Conservation (phyloP, 2,113 vertebrate genomes). For the Gasterosteus aculeatus region DNA sequence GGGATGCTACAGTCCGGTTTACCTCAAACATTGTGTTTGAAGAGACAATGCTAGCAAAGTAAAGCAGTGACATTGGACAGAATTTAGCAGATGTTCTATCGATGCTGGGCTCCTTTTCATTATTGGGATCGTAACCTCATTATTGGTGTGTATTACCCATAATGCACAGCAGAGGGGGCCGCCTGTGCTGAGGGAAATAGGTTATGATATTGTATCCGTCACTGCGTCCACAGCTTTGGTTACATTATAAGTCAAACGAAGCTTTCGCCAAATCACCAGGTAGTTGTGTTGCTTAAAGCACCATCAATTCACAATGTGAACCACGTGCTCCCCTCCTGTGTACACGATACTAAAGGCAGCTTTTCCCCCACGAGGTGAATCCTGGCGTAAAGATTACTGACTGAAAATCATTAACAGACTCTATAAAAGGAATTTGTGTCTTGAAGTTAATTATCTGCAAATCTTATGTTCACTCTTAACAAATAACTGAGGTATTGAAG, state of each 20-base stretch:
- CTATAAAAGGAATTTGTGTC: neutral
- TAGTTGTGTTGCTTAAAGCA: neutral
- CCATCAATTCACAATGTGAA: neutral
- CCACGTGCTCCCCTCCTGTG: no score
- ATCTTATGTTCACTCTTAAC: neutral
- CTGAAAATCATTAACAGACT: neutral
- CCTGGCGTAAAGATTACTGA: neutral
- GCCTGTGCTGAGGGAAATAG: neutral
- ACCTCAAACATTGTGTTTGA: no score
- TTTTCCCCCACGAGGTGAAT: no score
- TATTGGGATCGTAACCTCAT: neutral
- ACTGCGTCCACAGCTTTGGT: neutral
- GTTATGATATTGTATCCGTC: neutral
- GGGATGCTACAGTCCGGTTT: no score
- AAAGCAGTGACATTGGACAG: no score
- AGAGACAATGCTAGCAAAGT: no score
- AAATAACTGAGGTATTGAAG: neutral
- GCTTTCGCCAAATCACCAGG: neutral
- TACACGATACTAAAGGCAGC: neutral
- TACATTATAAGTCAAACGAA: neutral
- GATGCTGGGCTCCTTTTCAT: no score
- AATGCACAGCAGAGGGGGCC: neutral
- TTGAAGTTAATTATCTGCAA: neutral
- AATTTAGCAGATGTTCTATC: no score
- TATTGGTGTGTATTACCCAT: neutral